Percentiles rank a stretch among this genome's conserved stretches.
Evolutionary conservation across 2,113 vertebrate genomes (phyloP).

Genomic region (Grus americana): DNA sequence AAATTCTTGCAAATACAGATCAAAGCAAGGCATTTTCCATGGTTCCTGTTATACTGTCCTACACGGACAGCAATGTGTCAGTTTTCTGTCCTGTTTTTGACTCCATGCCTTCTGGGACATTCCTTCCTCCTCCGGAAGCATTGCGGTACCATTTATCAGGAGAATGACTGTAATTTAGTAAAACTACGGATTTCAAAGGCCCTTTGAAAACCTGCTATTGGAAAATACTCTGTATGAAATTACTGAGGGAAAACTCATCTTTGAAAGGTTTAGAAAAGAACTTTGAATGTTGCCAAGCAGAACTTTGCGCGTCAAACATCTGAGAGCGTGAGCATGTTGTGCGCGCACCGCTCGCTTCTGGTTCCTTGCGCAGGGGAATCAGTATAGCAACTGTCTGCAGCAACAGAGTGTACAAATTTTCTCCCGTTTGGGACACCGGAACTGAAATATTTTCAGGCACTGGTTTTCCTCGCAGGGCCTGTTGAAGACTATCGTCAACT

Average conservation of each 20-base stretch:
- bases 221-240: background rate
- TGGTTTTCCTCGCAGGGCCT: background rate
- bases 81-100: background rate
- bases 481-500: background rate
- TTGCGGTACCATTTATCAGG: background rate
- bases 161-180: background rate
- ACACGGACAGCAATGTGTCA: background rate
- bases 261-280: background rate
- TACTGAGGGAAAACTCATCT: background rate
- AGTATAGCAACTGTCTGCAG: background rate
- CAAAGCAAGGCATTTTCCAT: background rate
- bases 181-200: background rate
- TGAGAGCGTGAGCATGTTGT: background rate
- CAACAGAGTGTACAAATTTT: too few species aligned
- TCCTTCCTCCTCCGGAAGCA: background rate
- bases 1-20: background rate
- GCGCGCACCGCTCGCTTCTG: background rate
- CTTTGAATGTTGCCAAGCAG: background rate
- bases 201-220: background rate
- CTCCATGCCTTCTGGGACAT: background rate
- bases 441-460: background rate
- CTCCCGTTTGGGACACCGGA: background rate
- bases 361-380: too few species aligned
- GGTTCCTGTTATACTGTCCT: background rate
- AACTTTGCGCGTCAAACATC: background rate